Evolutionary conservation across 2,113 vertebrate genomes (phyloP), one percentile per base, ranked within the genome.

Genomic region (Platysteira castanea): DNA sequence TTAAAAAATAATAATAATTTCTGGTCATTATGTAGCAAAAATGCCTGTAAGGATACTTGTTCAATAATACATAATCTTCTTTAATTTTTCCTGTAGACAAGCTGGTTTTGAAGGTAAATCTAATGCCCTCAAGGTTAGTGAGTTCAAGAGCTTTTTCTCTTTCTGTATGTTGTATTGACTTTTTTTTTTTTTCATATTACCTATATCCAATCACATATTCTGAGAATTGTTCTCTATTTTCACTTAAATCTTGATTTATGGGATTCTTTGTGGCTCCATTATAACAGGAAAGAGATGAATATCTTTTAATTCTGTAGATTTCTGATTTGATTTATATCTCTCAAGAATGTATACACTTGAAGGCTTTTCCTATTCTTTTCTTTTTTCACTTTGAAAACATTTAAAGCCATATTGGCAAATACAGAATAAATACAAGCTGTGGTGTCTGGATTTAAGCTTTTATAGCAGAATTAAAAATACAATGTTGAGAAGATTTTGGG

Each of bases 261-360:
- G 49, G 93, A 87, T 94, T 75, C 39, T 92, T 90, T 95, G 69
- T 93, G 71, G 59, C 81, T 96, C 28, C 20, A 79, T 96, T 95
- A 74, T 50, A 84, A 44, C 7, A 44, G 28, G 47, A 94, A 95
- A 96, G 65, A 96, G 26, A 95, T 82, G 7, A 94, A 39, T 91
- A 79, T 90, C 7, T 97, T 96, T 92, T 90, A 96, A 91, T 79
- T 78, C 26, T 86, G 21, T 65, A 68, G 77, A 35, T 95, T 91
- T 87, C 24, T 63, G 31, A 37, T 92, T 92, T 94, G 64, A 96
- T 96, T 95, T 95, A 56, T 82, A 24, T 87, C 28, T 91, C 8
- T 67, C 37, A 90, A 59, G 19, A 86, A 80, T 52, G 13, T 67
- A 60, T 53, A 39, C 7, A 42, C 23, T 84, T 93, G 50, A 73